phyloP scores from a whole-genome alignment of 2,113 vertebrate species.

The Rhea pennata region DNA sequence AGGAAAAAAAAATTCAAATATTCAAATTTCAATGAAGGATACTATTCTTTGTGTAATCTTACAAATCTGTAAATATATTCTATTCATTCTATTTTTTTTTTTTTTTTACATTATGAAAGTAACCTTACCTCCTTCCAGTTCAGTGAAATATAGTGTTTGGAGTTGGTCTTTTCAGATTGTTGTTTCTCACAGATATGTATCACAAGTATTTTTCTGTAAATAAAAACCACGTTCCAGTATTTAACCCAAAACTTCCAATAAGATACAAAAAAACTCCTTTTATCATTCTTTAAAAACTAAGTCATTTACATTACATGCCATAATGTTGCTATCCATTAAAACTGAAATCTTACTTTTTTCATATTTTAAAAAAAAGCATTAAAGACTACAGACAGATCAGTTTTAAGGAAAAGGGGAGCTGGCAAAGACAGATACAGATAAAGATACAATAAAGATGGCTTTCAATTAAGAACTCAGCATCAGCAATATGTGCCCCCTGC shows the following conservation, averaged over 20 bases:
- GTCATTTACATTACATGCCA: neutral
- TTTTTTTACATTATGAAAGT: neutral
- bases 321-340: neutral
- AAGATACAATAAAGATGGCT: neutral
- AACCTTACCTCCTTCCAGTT: slow-evolving; percentile 80
- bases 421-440: neutral
- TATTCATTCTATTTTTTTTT: neutral
- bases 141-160: slow-evolving; percentile 76
- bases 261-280: neutral
- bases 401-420: neutral
- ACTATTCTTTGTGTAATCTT: neutral
- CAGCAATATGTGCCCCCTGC: neutral
- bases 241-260: neutral
- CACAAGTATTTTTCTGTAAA: slow-evolving; percentile 77
- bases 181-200: slow-evolving; percentile 77
- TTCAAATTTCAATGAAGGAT: neutral
- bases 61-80: neutral
- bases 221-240: neutral
- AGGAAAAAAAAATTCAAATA: neutral
- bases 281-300: neutral
- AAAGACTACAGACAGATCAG: neutral
- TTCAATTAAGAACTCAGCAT: neutral
- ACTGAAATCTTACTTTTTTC: neutral
- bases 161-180: slow-evolving; percentile 10
- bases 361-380: neutral